These are phyloP conservation scores for Caenorhabditis afra DNA, from an alignment of 2,888 invertebrate genomes.

Conservation along the genomic window DNA sequence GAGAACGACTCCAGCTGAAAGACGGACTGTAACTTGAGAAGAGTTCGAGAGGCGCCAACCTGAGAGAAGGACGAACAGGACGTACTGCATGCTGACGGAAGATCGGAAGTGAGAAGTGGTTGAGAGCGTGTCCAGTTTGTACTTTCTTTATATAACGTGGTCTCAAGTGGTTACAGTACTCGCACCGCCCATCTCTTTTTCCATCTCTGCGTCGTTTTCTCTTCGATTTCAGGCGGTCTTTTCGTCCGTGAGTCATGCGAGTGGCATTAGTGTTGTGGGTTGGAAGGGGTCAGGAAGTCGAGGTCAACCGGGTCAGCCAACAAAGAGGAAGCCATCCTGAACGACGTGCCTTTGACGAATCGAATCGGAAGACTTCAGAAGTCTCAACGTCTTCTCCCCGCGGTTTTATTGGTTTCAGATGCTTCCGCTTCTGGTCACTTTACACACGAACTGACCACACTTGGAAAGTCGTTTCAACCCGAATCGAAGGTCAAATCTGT, in stretches of 20 bases:
- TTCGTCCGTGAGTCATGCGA: slow-evolving; percentile 24
- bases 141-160: slow-evolving; percentile 49
- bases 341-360: not conserved
- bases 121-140: slow-evolving; percentile 43
- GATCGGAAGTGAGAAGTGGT: slow-evolving; percentile 2
- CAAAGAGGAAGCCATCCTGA: slow-evolving; percentile 17
- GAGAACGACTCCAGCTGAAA: slow-evolving; percentile 22
- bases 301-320: slow-evolving; percentile 25
- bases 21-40: too few species aligned
- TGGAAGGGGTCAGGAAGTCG: slow-evolving; percentile 38
- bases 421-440: slow-evolving; percentile 38
- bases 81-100: slow-evolving; percentile 17
- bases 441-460: slow-evolving; percentile 24
- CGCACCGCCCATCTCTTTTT: slow-evolving; percentile 34
- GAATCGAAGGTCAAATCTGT: slow-evolving; percentile 30
- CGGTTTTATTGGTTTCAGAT: not conserved
- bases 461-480: slow-evolving; percentile 7
- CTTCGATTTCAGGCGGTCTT: slow-evolving; percentile 44
- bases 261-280: slow-evolving; percentile 33
- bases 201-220: slow-evolving; percentile 28
- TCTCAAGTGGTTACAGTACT: slow-evolving; percentile 62
- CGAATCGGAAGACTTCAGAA: too few species aligned
- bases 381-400: not conserved
- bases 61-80: slow-evolving; percentile 34
- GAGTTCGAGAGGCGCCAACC: too few species aligned